Conservation (phyloP, 53 echinoderm and acorn worm species). For the Hippasteria phrygiana region DNA sequence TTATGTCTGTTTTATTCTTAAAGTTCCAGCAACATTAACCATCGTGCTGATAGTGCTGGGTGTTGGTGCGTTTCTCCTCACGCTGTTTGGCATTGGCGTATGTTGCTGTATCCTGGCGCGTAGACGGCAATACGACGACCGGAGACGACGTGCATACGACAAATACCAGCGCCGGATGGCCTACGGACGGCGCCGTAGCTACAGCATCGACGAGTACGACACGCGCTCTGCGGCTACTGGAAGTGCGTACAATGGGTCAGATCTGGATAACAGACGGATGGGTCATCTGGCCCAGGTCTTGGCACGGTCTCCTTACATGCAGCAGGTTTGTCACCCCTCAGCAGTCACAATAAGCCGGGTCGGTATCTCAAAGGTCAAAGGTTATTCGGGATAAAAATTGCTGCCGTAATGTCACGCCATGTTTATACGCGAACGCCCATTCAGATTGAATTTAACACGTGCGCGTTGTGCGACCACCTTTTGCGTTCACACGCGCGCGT, state of each 20-base stretch:
- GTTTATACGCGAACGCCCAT: no score
- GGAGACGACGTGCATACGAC: not conserved
- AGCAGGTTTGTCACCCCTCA: conserved; percentile 19
- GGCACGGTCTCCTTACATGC: conserved; percentile 37
- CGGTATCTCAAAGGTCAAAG: no score
- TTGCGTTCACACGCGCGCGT: no score
- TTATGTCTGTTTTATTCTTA: not conserved
- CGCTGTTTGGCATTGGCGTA: not conserved
- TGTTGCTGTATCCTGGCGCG: conserved; percentile 16
- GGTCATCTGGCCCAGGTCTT: conserved; percentile 44
- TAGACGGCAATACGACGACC: not conserved
- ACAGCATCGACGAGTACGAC: not conserved
- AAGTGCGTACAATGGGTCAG: conserved; percentile 7
- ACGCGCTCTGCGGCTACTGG: not conserved
- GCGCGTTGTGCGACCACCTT: no score
- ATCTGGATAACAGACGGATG: conserved; percentile 19
- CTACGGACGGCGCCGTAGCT: not conserved
- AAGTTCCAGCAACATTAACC: not conserved
- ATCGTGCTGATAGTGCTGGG: conserved; percentile 29
- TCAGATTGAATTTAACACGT: no score
- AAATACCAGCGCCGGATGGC: not conserved
- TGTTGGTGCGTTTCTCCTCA: not conserved
- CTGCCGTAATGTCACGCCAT: no score
- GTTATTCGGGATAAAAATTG: no score
- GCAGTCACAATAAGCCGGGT: no score